Conservation (phyloP, 2,888 invertebrate species). For the Gymnocheta viridis region DNA sequence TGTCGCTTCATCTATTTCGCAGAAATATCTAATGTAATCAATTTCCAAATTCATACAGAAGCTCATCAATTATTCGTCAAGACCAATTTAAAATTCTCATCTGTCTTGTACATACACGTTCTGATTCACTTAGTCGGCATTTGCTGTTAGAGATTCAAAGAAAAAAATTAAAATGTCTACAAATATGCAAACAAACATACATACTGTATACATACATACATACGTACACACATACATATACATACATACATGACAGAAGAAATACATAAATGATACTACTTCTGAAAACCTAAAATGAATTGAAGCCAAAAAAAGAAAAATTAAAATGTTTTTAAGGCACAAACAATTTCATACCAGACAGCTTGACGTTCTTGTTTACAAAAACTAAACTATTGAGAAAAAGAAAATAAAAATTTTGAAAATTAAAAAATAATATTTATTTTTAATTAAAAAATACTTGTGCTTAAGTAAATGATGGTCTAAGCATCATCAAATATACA, state of each 20-base stretch:
- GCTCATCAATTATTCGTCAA: slow-evolving; percentile 19
- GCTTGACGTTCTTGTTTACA: slow-evolving; percentile 56
- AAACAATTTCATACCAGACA: slow-evolving; percentile 57
- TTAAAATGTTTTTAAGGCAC: background rate
- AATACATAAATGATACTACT: background rate
- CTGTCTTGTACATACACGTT: slow-evolving; percentile 11
- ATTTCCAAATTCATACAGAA: background rate
- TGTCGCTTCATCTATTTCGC: background rate
- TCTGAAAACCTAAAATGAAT: slow-evolving; percentile 22
- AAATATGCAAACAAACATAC: background rate
- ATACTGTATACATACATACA: background rate
- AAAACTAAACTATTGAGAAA: background rate
- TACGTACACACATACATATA: background rate
- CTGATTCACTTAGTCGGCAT: slow-evolving; percentile 29
- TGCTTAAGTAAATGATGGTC: background rate
- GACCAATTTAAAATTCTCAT: background rate
- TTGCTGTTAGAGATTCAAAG: slow-evolving; percentile 2
- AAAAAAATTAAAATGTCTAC: background rate
- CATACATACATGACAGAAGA: background rate
- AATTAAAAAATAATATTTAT: slow-evolving; percentile 59
- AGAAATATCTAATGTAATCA: background rate
- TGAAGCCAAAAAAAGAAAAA: slow-evolving; percentile 58
- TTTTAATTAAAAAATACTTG: slow-evolving; percentile 59
- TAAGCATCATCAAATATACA: slow-evolving; percentile 5
- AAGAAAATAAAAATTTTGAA: background rate